Conservation (phyloP, 1,140 invertebrate genomes). For the Sitobion miscanthi region DNA sequence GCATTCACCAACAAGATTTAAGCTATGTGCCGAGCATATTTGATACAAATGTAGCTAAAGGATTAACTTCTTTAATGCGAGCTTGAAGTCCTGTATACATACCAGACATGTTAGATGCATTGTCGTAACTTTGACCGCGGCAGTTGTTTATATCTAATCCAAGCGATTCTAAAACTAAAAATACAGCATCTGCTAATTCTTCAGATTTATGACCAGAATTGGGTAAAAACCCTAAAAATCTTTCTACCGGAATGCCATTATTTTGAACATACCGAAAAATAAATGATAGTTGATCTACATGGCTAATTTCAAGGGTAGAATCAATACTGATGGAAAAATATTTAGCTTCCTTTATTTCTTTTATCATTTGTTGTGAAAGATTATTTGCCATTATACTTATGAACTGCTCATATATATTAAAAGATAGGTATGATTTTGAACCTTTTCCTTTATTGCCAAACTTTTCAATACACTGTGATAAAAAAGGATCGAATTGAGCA, state of each 20-base stretch:
- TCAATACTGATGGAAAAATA: slow-evolving; percentile 62
- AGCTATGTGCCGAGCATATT: slow-evolving; percentile 61
- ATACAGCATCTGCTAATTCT: slow-evolving; percentile 50
- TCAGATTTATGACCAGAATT: slow-evolving; percentile 44
- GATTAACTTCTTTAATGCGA: slow-evolving; percentile 54
- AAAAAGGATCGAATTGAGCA: slow-evolving; percentile 59
- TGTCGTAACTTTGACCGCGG: slow-evolving; percentile 60
- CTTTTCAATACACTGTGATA: slow-evolving; percentile 58
- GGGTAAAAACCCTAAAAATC: slow-evolving; percentile 44
- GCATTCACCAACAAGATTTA: slow-evolving; percentile 61
- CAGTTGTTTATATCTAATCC: slow-evolving; percentile 57
- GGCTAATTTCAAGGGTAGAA: neutral
- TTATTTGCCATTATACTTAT: slow-evolving; percentile 59
- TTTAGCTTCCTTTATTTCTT: slow-evolving; percentile 61
- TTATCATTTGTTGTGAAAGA: slow-evolving; percentile 58
- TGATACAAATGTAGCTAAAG: slow-evolving; percentile 59
- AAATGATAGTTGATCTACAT: slow-evolving; percentile 54
- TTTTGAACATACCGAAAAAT: slow-evolving; percentile 56
- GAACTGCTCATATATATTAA: slow-evolving; percentile 58
- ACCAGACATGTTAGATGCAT: slow-evolving; percentile 58
- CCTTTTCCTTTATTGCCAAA: slow-evolving; percentile 58
- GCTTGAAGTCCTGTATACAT: neutral
- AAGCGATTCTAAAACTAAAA: slow-evolving; percentile 33
- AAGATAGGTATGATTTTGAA: slow-evolving; percentile 58
- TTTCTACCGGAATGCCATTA: slow-evolving; percentile 40